Conservation (phyloP, 2,888 invertebrate genomes). For the Morinoia aosen region DNA sequence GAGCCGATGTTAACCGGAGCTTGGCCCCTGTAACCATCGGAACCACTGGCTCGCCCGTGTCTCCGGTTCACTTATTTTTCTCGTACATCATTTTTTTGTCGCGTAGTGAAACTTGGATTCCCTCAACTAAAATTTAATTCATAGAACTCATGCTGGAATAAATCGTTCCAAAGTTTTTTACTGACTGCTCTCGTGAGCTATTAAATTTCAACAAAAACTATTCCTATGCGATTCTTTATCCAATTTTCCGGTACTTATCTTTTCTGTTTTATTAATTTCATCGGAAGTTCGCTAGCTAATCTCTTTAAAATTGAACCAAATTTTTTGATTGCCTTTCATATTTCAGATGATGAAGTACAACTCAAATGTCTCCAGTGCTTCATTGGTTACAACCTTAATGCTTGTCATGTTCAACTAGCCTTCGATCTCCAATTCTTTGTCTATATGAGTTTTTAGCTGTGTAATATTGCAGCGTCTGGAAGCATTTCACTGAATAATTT, state of each 20-base stretch:
- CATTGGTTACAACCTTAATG: not conserved
- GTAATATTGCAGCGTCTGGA: not conserved
- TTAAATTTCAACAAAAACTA: not conserved
- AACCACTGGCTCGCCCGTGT: not conserved
- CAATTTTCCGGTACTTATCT: not conserved
- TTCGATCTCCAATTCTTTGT: not conserved
- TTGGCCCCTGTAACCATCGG: not conserved
- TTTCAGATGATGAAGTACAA: not conserved
- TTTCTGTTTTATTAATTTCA: not conserved
- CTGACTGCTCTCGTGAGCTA: not conserved
- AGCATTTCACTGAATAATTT: not conserved
- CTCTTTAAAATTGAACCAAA: not conserved
- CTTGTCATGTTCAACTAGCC: not conserved
- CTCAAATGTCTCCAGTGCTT: not conserved
- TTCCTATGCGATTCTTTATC: not conserved
- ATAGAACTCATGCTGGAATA: not conserved
- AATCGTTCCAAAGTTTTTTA: not conserved
- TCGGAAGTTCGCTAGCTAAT: not conserved
- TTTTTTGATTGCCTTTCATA: not conserved
- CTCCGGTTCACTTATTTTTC: not conserved
- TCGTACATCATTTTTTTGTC: not conserved
- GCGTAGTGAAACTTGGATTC: not conserved
- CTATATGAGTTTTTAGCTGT: not conserved
- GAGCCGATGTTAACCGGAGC: not conserved
- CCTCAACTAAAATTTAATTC: not conserved